Base-by-base conservation (phyloP, 1,140 invertebrate species). In the Trachelipus rathkii region DNA sequence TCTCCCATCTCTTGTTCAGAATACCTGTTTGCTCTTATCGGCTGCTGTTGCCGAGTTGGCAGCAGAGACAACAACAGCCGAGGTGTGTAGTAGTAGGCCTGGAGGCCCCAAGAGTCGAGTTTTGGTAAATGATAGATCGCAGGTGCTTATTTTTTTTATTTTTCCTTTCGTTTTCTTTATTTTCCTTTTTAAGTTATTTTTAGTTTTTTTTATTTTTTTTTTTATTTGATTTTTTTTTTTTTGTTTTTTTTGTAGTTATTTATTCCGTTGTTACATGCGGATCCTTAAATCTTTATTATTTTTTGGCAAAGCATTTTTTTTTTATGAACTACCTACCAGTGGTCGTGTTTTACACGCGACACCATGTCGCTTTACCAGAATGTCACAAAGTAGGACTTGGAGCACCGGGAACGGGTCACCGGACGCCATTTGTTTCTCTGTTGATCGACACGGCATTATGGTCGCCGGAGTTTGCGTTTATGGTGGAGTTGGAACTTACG, bases 371-470 rank as follows among this genome's bases (percentile, higher is more conserved):
- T 98, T 98, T 84, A 92, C 93, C 9, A 89, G 94, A 73, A 92
- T 93, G 10, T 96, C 95, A 84, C 90, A 92, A 82, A 92, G 90
- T 50, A 89, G 93, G 53, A 93, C 93, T 1, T 99, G 97, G 97
- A 97, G 98, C 83, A 97, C 95, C 2, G 95, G 95, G 4, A 96
- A 95, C 85, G 96, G 96, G 45, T 95, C 94, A 24, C 94, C 96
- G 0, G 97, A 99, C 87, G 96, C 96, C 6, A 95, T 99, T 82
- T 94, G 94, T 81, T 97, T 99, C 83, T 90, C 91, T 19, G 96
- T 98, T 9, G 96, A 99, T 86, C 87, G 91, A 46, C 86, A 92
- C 0, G 96, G 95, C 0, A 92, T 98, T 72, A 89, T 92, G 44
- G 90, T 99, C 46, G 91, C 92, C 50, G 96, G 97, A 2, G 91